A percentile compares a stretch with the other conserved stretches of the same genome.
These are phyloP conservation scores for Perca flavescens DNA, from an alignment of 2,113 vertebrate species.

Conservation along the genomic window DNA sequence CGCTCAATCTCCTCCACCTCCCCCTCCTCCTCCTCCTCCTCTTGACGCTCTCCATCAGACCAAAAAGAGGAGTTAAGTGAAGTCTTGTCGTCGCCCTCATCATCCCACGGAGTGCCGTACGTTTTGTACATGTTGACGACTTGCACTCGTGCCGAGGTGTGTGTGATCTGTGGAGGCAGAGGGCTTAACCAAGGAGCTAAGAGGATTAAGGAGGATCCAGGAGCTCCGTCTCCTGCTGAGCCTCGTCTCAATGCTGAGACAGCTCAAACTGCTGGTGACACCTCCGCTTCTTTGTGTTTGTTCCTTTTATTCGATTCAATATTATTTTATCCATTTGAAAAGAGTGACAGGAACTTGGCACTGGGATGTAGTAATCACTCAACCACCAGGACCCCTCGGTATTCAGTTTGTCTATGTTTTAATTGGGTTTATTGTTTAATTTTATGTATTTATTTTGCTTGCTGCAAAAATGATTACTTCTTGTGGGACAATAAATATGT, in stretches of 20 bases:
- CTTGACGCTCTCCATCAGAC: slow-evolving; percentile 67
- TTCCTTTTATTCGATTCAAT: background rate
- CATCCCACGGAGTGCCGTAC: slow-evolving; percentile 44
- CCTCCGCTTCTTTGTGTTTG: background rate
- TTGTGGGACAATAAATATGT: no score
- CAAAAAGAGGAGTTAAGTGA: slow-evolving; percentile 79
- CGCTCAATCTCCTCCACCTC: slow-evolving; percentile 45
- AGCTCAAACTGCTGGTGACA: slow-evolving; percentile 43
- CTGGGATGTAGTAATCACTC: background rate
- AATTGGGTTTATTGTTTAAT: background rate
- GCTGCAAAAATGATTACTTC: background rate
- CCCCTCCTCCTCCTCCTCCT: slow-evolving; percentile 38
- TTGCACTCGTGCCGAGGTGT: background rate
- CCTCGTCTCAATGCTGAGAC: background rate
- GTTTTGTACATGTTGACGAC: slow-evolving; percentile 71
- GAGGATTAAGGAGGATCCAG: slow-evolving; percentile 67
- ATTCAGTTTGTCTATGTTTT: background rate
- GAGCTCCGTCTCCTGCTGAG: background rate
- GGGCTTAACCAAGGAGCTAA: slow-evolving; percentile 64
- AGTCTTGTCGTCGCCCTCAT: slow-evolving; percentile 44
- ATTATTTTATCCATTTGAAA: background rate
- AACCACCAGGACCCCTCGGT: no score
- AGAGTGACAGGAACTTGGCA: background rate
- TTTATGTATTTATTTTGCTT: background rate
- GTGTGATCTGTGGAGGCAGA: slow-evolving; percentile 45